phyloP scores from a whole-genome alignment of 92 coral and sea anemone genomes.

The Diadumene lineata region DNA sequence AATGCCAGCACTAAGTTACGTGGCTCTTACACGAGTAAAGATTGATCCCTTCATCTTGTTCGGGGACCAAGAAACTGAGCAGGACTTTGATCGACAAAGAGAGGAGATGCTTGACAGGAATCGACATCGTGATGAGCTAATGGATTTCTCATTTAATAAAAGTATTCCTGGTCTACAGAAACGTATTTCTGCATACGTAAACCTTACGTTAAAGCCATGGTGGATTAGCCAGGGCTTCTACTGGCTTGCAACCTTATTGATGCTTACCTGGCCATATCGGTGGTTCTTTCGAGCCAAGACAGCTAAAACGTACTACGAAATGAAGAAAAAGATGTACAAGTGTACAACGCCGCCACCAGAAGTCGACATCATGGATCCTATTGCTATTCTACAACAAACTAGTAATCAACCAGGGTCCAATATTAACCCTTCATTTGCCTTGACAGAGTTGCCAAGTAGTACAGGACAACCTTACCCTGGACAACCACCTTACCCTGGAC shows the following conservation, averaged over 20 bases:
- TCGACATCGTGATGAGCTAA: constrained; percentile 60
- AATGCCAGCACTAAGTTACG: constrained; percentile 64
- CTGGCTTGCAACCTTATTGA: constrained; percentile 75
- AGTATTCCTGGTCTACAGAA: constrained; percentile 66
- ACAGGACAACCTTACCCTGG: neutral
- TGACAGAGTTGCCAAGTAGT: constrained; percentile 10
- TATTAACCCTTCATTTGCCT: constrained; percentile 20
- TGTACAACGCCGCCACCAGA: constrained; percentile 57
- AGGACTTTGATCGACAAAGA: constrained; percentile 50
- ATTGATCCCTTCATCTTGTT: constrained; percentile 54
- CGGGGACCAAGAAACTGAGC: constrained; percentile 76
- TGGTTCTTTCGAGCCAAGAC: constrained; percentile 83
- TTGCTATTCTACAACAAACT: constrained; percentile 20
- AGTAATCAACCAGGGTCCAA: neutral
- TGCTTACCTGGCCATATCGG: constrained; percentile 76
- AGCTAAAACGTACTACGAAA: constrained; percentile 49
- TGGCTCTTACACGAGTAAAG: constrained; percentile 63
- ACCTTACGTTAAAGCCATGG: constrained; percentile 52
- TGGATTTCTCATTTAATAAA: constrained; percentile 50
- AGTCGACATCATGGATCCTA: constrained; percentile 61
- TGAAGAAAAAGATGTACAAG: constrained; percentile 66
- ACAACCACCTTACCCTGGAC: constrained; percentile 5
- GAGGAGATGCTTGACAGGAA: constrained; percentile 69
- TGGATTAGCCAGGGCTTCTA: constrained; percentile 67
- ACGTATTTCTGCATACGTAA: constrained; percentile 68